These are phyloP conservation scores for Desmophyllum pertusum DNA, from an alignment of 92 coral and sea anemone genomes.

Conservation along the genomic window DNA sequence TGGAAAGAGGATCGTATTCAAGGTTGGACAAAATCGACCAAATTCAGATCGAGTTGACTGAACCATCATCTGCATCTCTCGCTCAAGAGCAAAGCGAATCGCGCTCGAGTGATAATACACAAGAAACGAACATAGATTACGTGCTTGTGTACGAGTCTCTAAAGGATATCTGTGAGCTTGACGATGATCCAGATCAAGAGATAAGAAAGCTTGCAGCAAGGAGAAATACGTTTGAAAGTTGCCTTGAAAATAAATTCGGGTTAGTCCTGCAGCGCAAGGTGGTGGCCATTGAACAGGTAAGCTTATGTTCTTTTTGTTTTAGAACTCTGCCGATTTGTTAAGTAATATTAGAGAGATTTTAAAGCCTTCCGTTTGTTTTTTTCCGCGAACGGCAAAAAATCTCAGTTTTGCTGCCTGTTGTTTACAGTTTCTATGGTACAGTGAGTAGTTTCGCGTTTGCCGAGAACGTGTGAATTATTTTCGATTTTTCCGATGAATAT, in stretches of 20 bases:
- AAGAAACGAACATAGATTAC: slow-evolving; percentile 4
- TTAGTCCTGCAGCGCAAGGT: slow-evolving; percentile 11
- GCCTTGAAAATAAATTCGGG: slow-evolving; percentile 17
- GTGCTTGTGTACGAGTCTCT: slow-evolving; percentile 11
- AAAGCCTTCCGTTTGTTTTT: too few relatives aligned
- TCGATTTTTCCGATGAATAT: too few relatives aligned
- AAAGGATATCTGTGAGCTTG: slow-evolving; percentile 8
- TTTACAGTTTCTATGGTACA: too few relatives aligned
- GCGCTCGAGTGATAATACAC: not conserved
- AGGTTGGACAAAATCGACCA: slow-evolving; percentile 18
- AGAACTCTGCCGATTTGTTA: too few relatives aligned
- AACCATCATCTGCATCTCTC: not conserved
- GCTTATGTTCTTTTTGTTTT: not conserved
- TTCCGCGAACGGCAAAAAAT: too few relatives aligned
- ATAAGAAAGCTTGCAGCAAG: not conserved
- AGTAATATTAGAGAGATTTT: too few relatives aligned
- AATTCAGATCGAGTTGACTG: slow-evolving; percentile 24
- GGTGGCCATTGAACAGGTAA: slow-evolving; percentile 15
- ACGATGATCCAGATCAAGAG: slow-evolving; percentile 3
- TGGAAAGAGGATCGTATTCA: slow-evolving; percentile 39
- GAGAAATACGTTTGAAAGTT: slow-evolving; percentile 24
- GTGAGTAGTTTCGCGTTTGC: too few relatives aligned
- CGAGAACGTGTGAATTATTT: too few relatives aligned
- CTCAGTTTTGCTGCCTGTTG: too few relatives aligned
- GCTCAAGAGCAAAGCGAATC: not conserved